These are phyloP conservation scores for Prunella fulvescens DNA, from an alignment of 2,113 vertebrate species.

Conservation along the genomic window DNA sequence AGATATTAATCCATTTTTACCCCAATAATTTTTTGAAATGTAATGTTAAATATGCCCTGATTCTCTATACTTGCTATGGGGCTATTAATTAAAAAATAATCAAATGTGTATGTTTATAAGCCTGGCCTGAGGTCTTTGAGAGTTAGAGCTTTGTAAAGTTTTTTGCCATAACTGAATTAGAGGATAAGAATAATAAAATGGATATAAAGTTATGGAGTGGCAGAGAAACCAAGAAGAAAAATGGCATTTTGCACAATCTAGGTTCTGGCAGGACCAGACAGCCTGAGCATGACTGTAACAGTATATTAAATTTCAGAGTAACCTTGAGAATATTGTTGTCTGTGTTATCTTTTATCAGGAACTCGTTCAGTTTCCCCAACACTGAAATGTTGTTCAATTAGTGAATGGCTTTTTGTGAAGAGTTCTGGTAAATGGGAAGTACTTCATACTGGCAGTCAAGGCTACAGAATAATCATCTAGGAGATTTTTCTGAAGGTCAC, in stretches of 20 bases:
- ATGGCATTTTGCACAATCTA: not conserved
- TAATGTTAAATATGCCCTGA: not conserved
- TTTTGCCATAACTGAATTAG: not conserved
- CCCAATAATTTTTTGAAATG: not conserved
- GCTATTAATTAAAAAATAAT: not conserved
- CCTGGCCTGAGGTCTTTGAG: not conserved
- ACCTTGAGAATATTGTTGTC: not conserved
- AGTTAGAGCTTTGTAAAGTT: not conserved
- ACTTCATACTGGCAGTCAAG: not conserved
- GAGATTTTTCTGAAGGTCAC: slow-evolving; percentile 19
- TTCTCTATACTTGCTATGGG: not conserved
- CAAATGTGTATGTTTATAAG: not conserved
- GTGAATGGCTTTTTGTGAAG: not conserved
- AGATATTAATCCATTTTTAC: not conserved
- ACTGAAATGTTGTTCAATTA: not conserved
- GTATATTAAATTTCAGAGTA: not conserved
- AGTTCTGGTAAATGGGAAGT: not conserved
- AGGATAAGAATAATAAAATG: not conserved
- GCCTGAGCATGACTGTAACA: not conserved
- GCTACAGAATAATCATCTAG: not conserved
- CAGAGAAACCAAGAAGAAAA: not conserved
- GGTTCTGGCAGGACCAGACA: not conserved
- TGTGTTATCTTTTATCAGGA: not conserved
- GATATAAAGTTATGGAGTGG: not conserved
- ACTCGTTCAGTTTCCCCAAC: not conserved